phyloP scores from a whole-genome alignment of 1,140 invertebrate genomes.

The Pogonognathellus flavescens region DNA sequence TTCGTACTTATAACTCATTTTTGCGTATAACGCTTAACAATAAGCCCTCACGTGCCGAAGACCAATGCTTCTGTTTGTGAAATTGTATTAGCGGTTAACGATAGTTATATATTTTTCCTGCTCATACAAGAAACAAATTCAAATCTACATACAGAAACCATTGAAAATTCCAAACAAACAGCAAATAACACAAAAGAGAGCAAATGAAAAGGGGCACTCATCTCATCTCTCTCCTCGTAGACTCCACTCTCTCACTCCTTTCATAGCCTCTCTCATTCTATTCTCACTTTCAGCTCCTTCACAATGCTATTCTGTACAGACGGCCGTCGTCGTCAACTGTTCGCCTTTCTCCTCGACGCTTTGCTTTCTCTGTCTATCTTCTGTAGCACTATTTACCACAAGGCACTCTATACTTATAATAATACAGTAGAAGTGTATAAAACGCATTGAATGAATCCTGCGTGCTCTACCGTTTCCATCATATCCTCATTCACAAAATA shows the following conservation, averaged over 20 bases:
- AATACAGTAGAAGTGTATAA: constrained; percentile 3
- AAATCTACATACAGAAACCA: constrained; percentile 20
- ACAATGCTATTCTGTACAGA: constrained; percentile 34
- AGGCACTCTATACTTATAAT: not conserved
- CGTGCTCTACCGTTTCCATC: constrained; percentile 15
- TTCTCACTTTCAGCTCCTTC: constrained; percentile 44
- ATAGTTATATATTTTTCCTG: constrained; percentile 21
- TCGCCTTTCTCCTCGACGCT: constrained; percentile 34
- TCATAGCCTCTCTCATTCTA: constrained; percentile 8
- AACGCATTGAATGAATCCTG: not conserved
- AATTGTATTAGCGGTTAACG: not conserved
- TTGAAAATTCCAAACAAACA: constrained; percentile 46
- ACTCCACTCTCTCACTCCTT: not conserved
- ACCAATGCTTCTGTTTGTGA: no score
- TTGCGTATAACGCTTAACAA: no score
- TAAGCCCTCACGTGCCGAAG: not conserved
- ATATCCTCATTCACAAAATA: constrained; percentile 15
- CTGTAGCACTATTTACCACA: constrained; percentile 13
- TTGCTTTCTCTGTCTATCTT: constrained; percentile 45
- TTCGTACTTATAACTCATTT: no score
- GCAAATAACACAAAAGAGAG: constrained; percentile 32
- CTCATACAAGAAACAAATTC: not conserved
- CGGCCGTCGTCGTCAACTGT: constrained; percentile 19
- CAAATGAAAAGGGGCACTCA: constrained; percentile 46
- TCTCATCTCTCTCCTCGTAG: constrained; percentile 27